Evolutionary conservation across 2,888 invertebrate species (phyloP), one percentile per base, ranked within the genome.

Genomic region (Ochropleura leucogaster): DNA sequence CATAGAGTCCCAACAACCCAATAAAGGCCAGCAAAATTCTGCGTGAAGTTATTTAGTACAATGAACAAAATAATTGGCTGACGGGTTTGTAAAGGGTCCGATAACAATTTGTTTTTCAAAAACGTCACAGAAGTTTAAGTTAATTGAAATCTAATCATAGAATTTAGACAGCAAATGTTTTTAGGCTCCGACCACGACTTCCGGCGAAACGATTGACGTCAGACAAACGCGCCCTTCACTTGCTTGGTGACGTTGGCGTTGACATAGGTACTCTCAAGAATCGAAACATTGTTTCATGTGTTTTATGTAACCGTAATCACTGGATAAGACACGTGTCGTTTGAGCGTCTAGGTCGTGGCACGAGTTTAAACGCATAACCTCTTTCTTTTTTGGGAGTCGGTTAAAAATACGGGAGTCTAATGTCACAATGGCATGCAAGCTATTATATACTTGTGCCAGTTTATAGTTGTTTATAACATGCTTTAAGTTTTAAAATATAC

Each of bases 401-500:
- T 30, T 7, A 16, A 10, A 59, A 30, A 57, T 57, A 57, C 30
- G 5, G 14, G 3, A 14, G 7, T 30, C 2, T 0, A 44, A 18
- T 14, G 30, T 65, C 12, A 20, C 59, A 40, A 59, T 30, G 46
- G n/a, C 40, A 66, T 42, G 47, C 67, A 67, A 66, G 66, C n/a
- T 51, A 60, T 40, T 14, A 46, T 68, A 47, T n/a, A 14, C 62
- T 40, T 49, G 47, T 69, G 47, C 66, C 42, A 16, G 66, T 69
- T 42, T 16, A n/a, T 10, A 66, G 42, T 5, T 9, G 20, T 46
- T 40, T 20, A 12, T 47, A 14, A 55, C 44, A 40, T 42, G 72
- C 46, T 60, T 71, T 51, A 20, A 18, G 75, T 87, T 85, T 87
- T 77, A 75, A 65, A 80, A 77, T 69, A 60, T 78, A 78, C 82